Percentiles rank a stretch among this genome's conserved stretches.
phyloP scores from a whole-genome alignment of 2,797 vertebrate genomes.

The Menidia menidia region DNA sequence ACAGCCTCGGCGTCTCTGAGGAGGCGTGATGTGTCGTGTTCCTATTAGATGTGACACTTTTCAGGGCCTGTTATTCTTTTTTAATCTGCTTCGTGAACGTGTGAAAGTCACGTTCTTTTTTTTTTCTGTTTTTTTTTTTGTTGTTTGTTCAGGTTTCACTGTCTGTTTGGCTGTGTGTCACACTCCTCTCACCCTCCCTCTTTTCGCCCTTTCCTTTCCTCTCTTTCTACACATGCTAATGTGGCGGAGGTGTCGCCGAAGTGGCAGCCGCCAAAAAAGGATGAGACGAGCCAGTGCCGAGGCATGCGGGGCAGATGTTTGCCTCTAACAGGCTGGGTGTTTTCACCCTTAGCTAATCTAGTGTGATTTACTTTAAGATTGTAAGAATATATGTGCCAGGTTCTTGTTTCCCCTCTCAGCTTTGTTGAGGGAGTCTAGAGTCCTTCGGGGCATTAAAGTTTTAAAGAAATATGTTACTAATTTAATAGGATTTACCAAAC shows the following conservation, averaged over 20 bases:
- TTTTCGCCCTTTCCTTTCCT: constrained; percentile 11
- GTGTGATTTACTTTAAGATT: constrained; percentile 42
- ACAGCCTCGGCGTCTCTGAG: constrained; percentile 52
- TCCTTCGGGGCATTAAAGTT: constrained; percentile 23
- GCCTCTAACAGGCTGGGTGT: constrained; percentile 3
- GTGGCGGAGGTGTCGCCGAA: constrained; percentile 36
- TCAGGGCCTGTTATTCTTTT: constrained; percentile 67
- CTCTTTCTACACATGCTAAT: constrained; percentile 29
- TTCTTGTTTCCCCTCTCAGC: constrained; percentile 7
- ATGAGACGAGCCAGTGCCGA: constrained; percentile 35
- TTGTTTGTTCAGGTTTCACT: constrained; percentile 24
- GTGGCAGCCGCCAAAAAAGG: constrained; percentile 29
- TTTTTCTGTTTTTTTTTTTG: constrained; percentile 24
- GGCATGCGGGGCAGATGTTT: constrained; percentile 12
- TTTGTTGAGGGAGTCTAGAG: constrained; percentile 20
- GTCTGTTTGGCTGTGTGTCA: constrained; percentile 9
- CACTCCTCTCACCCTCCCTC: constrained; percentile 9
- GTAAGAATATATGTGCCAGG: constrained; percentile 44
- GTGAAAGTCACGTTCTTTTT: constrained; percentile 56
- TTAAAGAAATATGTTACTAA: not conserved
- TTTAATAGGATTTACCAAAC: constrained; percentile 37
- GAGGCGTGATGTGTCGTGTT: constrained; percentile 61
- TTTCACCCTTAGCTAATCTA: constrained; percentile 36
- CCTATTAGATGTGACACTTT: constrained; percentile 78
- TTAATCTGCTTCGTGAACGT: constrained; percentile 64